Evolutionary conservation across 2,797 vertebrate species (phyloP).

Genomic region (Rachycentron canadum): DNA sequence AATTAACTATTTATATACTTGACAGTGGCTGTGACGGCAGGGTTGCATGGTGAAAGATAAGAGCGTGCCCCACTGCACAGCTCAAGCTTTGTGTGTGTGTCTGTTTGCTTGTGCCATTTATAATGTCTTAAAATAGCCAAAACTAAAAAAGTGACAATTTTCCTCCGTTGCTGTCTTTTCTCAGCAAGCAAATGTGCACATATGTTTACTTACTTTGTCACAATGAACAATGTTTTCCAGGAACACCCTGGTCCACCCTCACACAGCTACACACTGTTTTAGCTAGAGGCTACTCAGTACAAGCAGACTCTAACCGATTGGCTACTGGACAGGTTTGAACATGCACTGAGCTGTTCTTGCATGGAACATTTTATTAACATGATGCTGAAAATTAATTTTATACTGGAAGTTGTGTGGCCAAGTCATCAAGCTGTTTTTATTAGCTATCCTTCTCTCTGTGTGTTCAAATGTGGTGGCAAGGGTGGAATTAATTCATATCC

Average conservation of each 20-base stretch:
- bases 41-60: neutral
- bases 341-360: neutral
- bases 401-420: neutral
- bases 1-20: constrained; percentile 15
- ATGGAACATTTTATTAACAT: neutral
- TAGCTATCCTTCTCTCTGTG: neutral
- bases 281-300: constrained; percentile 16
- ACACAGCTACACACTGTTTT: neutral
- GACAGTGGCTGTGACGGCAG: neutral
- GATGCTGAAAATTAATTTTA: neutral
- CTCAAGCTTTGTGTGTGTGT: neutral
- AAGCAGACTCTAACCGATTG: neutral
- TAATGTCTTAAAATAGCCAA: neutral
- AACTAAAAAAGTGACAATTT: neutral
- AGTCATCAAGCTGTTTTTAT: neutral
- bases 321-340: neutral
- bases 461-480: neutral
- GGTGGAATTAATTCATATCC: neutral
- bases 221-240: constrained; percentile 16
- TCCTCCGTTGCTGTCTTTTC: neutral
- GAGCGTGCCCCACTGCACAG: neutral
- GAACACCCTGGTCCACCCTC: neutral
- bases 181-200: neutral
- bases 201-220: constrained; percentile 16
- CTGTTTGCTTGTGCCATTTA: neutral